Evolutionary conservation across 2,113 vertebrate genomes (phyloP).

Genomic region (Ageneiosus marmoratus): DNA sequence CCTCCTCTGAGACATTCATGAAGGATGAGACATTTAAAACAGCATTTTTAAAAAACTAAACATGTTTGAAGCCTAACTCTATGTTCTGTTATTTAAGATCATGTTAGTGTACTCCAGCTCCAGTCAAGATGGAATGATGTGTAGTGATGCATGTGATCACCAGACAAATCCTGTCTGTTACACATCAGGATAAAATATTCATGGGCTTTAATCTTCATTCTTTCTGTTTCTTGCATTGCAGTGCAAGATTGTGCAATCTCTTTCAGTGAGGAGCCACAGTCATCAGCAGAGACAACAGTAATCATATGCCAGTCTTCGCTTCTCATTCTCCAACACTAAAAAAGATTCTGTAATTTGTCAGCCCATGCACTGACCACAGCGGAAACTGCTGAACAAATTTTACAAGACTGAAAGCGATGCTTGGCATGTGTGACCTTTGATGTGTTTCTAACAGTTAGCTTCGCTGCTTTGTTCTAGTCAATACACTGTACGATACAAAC

Average conservation of each 20-base stretch:
- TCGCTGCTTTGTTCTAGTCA: background rate
- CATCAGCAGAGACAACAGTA: conserved; percentile 63
- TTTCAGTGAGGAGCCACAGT: conserved; percentile 45
- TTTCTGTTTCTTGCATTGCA: conserved; percentile 34
- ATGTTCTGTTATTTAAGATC: background rate
- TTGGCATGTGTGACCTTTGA: background rate
- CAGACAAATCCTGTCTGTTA: conserved; percentile 1
- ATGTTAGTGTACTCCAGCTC: too few relatives aligned
- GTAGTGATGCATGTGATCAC: conserved; percentile 2
- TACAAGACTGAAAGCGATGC: conserved; percentile 27
- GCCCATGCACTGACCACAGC: conserved; percentile 59
- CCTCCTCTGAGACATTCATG: background rate
- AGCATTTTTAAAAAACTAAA: too few relatives aligned
- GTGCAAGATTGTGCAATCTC: conserved; percentile 42
- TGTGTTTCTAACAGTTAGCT: background rate
- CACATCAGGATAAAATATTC: background rate
- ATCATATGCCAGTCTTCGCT: conserved; percentile 64
- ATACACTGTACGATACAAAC: background rate
- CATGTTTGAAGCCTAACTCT: too few relatives aligned
- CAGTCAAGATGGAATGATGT: background rate
- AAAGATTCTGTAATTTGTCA: conserved; percentile 69
- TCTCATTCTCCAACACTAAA: conserved; percentile 61
- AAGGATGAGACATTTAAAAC: background rate
- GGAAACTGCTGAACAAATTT: conserved; percentile 34
- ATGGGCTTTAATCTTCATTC: background rate